Conservation (phyloP, 1,140 invertebrate species). For the Aphidius ervi region DNA sequence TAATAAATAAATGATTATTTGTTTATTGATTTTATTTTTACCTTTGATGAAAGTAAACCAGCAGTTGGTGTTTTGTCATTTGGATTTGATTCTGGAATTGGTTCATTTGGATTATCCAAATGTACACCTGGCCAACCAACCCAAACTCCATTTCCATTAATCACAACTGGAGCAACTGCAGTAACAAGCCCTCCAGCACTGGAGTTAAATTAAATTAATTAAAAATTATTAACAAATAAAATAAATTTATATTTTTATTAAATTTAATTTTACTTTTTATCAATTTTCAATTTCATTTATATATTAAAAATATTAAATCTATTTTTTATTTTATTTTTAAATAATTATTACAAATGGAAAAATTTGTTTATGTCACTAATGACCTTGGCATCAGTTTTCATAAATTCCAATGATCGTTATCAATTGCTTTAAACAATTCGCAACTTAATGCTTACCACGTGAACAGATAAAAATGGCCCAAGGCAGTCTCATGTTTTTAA, state of each 20-base stretch:
- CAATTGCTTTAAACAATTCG: no score
- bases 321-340: no score
- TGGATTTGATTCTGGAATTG: conserved; percentile 80
- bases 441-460: no score
- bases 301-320: no score
- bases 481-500: no score
- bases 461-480: no score
- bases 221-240: conserved; percentile 2
- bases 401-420: no score
- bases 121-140: conserved; percentile 87
- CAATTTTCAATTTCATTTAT: no score
- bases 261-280: neutral
- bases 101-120: conserved; percentile 66
- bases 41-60: conserved; percentile 75
- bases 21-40: conserved; percentile 39
- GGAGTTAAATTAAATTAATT: conserved; percentile 26
- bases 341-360: no score
- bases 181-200: conserved; percentile 86
- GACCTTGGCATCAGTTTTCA: no score
- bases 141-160: conserved; percentile 78
- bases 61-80: conserved; percentile 80
- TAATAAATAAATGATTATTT: conserved; percentile 7
- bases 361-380: no score
- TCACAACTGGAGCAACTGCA: conserved; percentile 84
- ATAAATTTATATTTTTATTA: neutral